Evolutionary conservation across 2,888 invertebrate species (phyloP).

Genomic region (Fragum fragum): DNA sequence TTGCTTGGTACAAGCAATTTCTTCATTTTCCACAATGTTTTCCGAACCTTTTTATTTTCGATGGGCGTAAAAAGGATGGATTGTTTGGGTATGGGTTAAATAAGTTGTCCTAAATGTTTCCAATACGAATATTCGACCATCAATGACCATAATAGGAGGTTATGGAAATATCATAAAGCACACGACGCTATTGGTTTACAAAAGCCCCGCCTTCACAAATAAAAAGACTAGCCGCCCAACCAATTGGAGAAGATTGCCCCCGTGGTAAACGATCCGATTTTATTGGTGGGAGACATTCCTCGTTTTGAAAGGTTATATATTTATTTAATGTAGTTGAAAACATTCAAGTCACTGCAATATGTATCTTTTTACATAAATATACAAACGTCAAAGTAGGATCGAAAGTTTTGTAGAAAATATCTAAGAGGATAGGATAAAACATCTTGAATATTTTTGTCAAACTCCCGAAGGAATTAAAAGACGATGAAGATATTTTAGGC

Average conservation of each 20-base stretch:
- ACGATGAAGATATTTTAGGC: slow-evolving; percentile 17
- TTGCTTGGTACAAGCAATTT: too few relatives aligned
- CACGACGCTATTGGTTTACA: slow-evolving; percentile 16
- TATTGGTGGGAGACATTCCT: slow-evolving; percentile 28
- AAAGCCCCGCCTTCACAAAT: slow-evolving; percentile 34
- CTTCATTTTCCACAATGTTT: too few relatives aligned
- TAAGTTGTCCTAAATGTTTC: too few relatives aligned
- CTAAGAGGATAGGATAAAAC: neutral
- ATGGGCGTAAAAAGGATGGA: too few relatives aligned
- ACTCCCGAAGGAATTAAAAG: slow-evolving; percentile 8
- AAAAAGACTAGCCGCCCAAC: neutral
- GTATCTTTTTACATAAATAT: slow-evolving; percentile 24
- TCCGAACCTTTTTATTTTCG: too few relatives aligned
- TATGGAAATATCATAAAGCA: too few relatives aligned
- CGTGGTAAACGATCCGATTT: neutral
- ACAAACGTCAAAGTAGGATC: neutral
- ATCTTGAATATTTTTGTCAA: neutral
- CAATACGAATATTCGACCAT: neutral
- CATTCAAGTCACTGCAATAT: slow-evolving; percentile 50
- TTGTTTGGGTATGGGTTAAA: too few relatives aligned
- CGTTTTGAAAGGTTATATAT: slow-evolving; percentile 45
- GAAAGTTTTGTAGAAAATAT: neutral
- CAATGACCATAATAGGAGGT: neutral
- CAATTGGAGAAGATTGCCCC: slow-evolving; percentile 29
- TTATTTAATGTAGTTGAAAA: slow-evolving; percentile 65